Conservation (phyloP, 2,888 invertebrate genomes). For the Netelia inedita region DNA sequence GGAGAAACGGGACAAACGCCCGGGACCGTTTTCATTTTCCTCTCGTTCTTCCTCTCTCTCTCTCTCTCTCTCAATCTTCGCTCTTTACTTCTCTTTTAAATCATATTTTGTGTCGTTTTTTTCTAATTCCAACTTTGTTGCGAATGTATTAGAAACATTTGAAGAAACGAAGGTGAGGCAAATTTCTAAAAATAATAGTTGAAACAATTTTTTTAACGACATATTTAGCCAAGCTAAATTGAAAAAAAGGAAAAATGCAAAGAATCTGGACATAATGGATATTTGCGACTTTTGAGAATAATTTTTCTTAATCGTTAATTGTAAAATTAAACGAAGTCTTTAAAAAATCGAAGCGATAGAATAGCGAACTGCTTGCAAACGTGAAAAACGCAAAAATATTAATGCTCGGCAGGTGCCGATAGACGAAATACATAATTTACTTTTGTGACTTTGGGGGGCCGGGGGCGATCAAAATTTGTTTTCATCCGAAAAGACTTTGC, state of each 20-base stretch:
- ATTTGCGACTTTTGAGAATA: not conserved
- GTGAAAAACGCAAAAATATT: too few species aligned
- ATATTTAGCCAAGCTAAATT: not conserved
- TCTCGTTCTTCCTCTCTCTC: slow-evolving; percentile 65
- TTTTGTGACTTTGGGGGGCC: too few species aligned
- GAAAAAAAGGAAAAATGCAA: slow-evolving; percentile 14
- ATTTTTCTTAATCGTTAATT: not conserved
- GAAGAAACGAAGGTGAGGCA: too few species aligned
- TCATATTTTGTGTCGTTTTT: slow-evolving; percentile 9
- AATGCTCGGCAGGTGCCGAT: too few species aligned
- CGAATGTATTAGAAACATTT: too few species aligned
- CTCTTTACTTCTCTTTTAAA: slow-evolving; percentile 26
- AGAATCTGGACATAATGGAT: not conserved
- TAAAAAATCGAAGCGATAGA: too few species aligned
- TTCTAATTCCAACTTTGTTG: not conserved
- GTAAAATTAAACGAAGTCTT: not conserved
- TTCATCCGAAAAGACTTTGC: too few species aligned
- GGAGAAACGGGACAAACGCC: slow-evolving; percentile 57
- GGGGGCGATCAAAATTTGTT: too few species aligned
- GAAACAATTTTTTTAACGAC: too few species aligned
- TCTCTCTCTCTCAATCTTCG: slow-evolving; percentile 35
- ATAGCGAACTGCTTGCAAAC: too few species aligned
- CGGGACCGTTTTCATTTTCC: slow-evolving; percentile 70
- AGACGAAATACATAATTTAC: too few species aligned
- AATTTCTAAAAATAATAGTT: too few species aligned